Base-by-base conservation (phyloP, 37 sponge, comb jelly and placozoan genomes). In the Crambe crambe region DNA sequence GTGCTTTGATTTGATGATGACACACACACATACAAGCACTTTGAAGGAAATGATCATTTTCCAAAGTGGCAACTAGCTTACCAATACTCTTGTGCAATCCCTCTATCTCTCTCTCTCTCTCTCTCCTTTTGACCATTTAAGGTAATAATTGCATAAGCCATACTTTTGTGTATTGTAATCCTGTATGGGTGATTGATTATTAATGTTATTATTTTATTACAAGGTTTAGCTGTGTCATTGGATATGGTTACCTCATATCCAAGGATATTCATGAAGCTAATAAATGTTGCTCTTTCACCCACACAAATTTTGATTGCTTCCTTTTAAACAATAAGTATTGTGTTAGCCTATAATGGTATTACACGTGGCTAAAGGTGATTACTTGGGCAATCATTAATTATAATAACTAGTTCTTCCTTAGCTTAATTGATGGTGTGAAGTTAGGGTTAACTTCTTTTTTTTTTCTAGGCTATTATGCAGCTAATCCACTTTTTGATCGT, bases 71-170 rank as follows among this genome's bases (percentile, higher is more conserved):
- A 47, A 47, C 10, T 47, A 47, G 12, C 51, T n/a, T n/a, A 21
- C 57, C 18, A 18, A 56, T 29, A 62, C n/a, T 30, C 31, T 62
- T n/a, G 27, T 62, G 64, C 64, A 62, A 62, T 29, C 6, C n/a
- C 64, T 29, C 31, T 62, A n/a, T 62, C n/a, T 62, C 57, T 56
- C 57, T 56, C 57, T 56, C 57, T 56, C 57, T 56, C 57, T 56
- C 57, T 56, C 15, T 18, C 15, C 15, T 18, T 47, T 47, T 47
- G 6, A 47, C 51, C 51, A 47, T 47, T 15, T 47, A 15, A 47
- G 51, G 51, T 47, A 6, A 47, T 15, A 47, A 47, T 12, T 47
- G 51, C 12, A 47, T 47, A 15, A 47, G 51, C 51, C 31, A 29
- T 62, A 62, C 30, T n/a, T 62, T 5, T 22, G 64, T 62, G 64